Evolutionary conservation across 2,888 invertebrate species (phyloP).

Genomic region (Chloromyia formosa): DNA sequence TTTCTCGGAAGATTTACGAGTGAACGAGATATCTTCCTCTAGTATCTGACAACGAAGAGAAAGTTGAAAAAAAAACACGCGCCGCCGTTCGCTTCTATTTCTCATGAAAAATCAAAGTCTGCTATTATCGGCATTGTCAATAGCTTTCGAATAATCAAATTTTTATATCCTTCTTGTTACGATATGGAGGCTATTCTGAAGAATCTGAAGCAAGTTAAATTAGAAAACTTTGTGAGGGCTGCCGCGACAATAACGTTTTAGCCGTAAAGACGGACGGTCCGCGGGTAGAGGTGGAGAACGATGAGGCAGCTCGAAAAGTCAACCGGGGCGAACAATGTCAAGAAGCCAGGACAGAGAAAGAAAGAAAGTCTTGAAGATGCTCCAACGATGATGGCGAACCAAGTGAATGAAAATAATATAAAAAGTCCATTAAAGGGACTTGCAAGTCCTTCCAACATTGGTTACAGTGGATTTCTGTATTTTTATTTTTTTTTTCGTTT

Average conservation of each 20-base stretch:
- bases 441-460: slow-evolving; percentile 44
- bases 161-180: slow-evolving; percentile 48
- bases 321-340: too few relatives aligned
- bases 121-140: slow-evolving; percentile 38
- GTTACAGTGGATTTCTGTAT: slow-evolving; percentile 48
- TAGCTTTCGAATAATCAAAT: slow-evolving; percentile 45
- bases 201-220: slow-evolving; percentile 47
- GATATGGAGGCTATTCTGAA: background rate
- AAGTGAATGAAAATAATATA: slow-evolving; percentile 44
- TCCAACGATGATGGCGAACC: background rate
- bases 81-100: too few relatives aligned
- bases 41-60: background rate
- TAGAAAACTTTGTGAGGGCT: slow-evolving; percentile 48
- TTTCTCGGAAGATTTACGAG: background rate
- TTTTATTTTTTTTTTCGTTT: slow-evolving; percentile 39
- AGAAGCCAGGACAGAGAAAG: background rate
- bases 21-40: background rate
- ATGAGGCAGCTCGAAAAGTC: too few relatives aligned
- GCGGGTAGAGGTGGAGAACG: background rate
- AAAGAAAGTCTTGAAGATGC: background rate
- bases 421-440: slow-evolving; percentile 48
- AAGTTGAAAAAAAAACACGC: background rate
- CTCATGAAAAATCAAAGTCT: slow-evolving; percentile 36
- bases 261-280: slow-evolving; percentile 42
- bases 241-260: slow-evolving; percentile 44